Evolutionary conservation across 2,113 vertebrate genomes (phyloP), one percentile per base, ranked within the genome.

Genomic region (Caranx ignobilis): DNA sequence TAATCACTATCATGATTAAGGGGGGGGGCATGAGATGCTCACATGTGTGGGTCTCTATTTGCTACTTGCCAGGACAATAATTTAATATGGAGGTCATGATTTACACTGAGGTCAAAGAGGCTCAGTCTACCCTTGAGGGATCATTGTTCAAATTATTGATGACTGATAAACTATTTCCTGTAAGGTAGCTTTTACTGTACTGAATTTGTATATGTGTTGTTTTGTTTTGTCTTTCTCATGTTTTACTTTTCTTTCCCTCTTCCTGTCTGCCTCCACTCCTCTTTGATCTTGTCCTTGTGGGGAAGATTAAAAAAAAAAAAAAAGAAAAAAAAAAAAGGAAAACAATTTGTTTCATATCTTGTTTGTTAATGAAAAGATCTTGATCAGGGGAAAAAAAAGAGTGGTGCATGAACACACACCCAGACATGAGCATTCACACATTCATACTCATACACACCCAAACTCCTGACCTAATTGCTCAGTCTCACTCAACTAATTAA

Each of bases 401-500:
- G 45, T 61, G 72, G 72, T 52, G 61, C 81, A 71, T 62, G 56
- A 63, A 76, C 70, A 83, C 35, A 63, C 37, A 63, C 32, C n/a
- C 31, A 70, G 70, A 66, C 69, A 50, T 5, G 26, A 52, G 26
- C 68, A 71, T 12, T 45, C 70, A 75, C 77, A 84, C 50, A 63
- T 54, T 26, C 68, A 48, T 56, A 77, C 87, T 67, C 81, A 31
- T 6, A 79, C 82, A 81, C 78, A 85, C 71, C 50, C 71, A 87
- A 79, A 89, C 88, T 89, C 89, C 88, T 95, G 96, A 95, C 96
- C 96, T 88, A 95, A 95, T 91, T 96, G 93, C 94, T 94, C 94
- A 94, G 94, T 94, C 93, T 95, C 94, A 96, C 95, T 93, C 93
- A 95, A 95, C 95, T 96, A 97, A 97, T 97, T 96, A 96, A 96